Percentiles rank a stretch among this genome's conserved stretches.
These are phyloP conservation scores for Bovichtus variegatus DNA, from an alignment of 2,797 vertebrate species.

Conservation along the genomic window DNA sequence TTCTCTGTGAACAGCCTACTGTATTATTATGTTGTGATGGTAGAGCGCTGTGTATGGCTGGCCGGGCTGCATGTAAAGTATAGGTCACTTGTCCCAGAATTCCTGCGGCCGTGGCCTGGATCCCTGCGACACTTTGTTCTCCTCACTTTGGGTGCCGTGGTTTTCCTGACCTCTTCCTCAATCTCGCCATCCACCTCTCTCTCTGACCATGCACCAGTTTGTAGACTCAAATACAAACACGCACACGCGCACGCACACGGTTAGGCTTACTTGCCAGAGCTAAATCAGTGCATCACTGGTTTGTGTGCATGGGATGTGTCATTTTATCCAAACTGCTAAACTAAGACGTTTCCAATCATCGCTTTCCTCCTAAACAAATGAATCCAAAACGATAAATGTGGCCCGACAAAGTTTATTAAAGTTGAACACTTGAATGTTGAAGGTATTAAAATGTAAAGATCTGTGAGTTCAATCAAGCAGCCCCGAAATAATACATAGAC, in stretches of 20 bases:
- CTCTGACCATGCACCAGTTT: slow-evolving; percentile 52
- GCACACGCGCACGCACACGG: slow-evolving; percentile 17
- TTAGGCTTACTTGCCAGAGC: slow-evolving; percentile 34
- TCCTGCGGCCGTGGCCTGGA: slow-evolving; percentile 78
- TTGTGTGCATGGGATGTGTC: slow-evolving; percentile 42
- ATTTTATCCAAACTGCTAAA: slow-evolving; percentile 43
- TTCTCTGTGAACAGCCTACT: slow-evolving; percentile 58
- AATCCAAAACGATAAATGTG: no score
- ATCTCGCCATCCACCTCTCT: slow-evolving; percentile 63
- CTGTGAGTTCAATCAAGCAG: neutral
- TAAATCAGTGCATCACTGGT: slow-evolving; percentile 53
- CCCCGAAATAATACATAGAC: neutral
- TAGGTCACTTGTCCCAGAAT: slow-evolving; percentile 85
- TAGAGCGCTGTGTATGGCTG: slow-evolving; percentile 62
- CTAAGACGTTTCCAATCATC: slow-evolving; percentile 13
- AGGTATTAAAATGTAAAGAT: neutral
- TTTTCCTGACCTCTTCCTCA: slow-evolving; percentile 81
- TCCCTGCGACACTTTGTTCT: slow-evolving; percentile 81
- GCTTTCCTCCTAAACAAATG: no score
- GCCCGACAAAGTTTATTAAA: neutral
- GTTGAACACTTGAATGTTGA: neutral
- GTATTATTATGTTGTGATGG: slow-evolving; percentile 78
- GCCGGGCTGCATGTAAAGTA: slow-evolving; percentile 76
- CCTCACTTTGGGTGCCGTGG: slow-evolving; percentile 71
- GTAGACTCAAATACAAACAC: slow-evolving; percentile 32